phyloP scores from a whole-genome alignment of 2,797 vertebrate genomes.

The Pachyuromys duprasi region DNA sequence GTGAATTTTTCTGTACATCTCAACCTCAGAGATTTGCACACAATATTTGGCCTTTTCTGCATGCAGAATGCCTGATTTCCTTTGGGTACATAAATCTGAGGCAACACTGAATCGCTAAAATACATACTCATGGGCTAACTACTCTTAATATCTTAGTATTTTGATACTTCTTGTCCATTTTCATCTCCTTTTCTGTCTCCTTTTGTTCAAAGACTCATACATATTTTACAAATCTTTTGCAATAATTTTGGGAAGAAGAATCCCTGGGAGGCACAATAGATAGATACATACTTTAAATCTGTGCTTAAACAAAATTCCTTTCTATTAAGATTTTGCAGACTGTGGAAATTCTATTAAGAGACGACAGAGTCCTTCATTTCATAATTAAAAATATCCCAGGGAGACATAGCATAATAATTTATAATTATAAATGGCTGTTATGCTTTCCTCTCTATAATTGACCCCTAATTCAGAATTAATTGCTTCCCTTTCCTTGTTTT shows the following conservation, averaged over 20 bases:
- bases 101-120: not conserved
- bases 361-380: slow-evolving; percentile 72
- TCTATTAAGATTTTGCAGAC: slow-evolving; percentile 70
- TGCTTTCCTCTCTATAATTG: slow-evolving; percentile 74
- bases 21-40: not conserved
- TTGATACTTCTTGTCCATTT: not conserved
- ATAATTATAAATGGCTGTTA: slow-evolving; percentile 78
- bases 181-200: not conserved
- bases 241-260: not conserved
- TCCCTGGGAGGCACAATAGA: not conserved
- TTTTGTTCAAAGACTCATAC: slow-evolving; percentile 41
- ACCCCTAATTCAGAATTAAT: slow-evolving; percentile 73
- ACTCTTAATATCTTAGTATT: not conserved
- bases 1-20: not conserved
- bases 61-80: not conserved
- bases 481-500: slow-evolving; percentile 61
- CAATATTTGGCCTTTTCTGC: not conserved
- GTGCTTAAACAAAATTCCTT: slow-evolving; percentile 65
- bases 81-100: not conserved
- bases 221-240: slow-evolving; percentile 27
- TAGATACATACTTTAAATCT: slow-evolving; percentile 28
- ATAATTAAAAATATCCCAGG: slow-evolving; percentile 79
- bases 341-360: slow-evolving; percentile 76
- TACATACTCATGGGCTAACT: not conserved
- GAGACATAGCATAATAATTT: slow-evolving; percentile 78